Percentiles rank a stretch among this genome's conserved stretches.
Conservation (phyloP, 2,888 invertebrate genomes). For the Metopia argyrocephala region DNA sequence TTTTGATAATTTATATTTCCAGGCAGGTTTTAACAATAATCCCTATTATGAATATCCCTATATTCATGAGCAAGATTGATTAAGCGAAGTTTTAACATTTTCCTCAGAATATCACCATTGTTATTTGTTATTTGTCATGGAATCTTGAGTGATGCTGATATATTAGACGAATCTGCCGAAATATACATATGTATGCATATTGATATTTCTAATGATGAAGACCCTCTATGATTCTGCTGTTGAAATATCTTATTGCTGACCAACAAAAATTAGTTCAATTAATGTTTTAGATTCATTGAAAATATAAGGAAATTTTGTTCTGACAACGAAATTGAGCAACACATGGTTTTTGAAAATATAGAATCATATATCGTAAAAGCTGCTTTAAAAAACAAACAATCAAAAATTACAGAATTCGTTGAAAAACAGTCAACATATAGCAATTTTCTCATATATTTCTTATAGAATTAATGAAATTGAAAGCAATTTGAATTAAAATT, state of each 20-base stretch:
- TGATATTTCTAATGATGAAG: background rate
- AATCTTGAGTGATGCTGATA: too few species aligned
- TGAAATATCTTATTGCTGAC: conserved; percentile 8
- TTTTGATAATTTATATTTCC: too few species aligned
- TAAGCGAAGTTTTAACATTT: background rate
- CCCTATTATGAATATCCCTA: too few species aligned
- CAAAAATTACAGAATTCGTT: background rate
- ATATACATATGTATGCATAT: background rate
- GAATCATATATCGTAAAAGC: conserved; percentile 1
- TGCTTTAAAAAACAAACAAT: background rate
- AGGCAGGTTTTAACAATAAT: too few species aligned
- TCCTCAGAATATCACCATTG: too few species aligned
- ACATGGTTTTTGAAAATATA: background rate
- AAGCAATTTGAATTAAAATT: too few species aligned
- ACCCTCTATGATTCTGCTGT: too few species aligned
- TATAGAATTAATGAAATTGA: too few species aligned
- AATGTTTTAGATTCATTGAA: background rate
- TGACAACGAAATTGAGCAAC: background rate
- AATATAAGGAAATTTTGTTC: conserved; percentile 8
- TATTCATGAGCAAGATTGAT: too few species aligned
- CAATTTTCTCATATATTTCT: background rate
- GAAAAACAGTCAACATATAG: background rate
- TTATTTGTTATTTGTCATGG: too few species aligned
- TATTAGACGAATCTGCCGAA: too few species aligned
- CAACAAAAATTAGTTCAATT: background rate